Base-by-base conservation (phyloP, 2,888 invertebrate genomes). In the Erebia ligea region DNA sequence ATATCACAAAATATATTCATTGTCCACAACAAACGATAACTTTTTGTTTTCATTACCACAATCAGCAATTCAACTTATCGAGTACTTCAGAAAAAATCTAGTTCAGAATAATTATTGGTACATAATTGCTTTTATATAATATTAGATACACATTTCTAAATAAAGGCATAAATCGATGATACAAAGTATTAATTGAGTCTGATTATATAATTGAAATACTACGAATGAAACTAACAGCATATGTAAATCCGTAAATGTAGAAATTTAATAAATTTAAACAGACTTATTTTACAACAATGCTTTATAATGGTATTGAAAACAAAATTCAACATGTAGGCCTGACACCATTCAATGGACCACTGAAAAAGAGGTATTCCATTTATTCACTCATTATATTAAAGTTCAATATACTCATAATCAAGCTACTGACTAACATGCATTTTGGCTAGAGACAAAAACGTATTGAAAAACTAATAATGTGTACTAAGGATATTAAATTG, bases 1-100 rank as follows among this genome's bases (percentile, higher is more conserved):
- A 91, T 91, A 92, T 92, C 92, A 92, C 91, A 93, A 93, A 93
- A 93, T 93, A 92, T 91, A 92, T 92, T 91, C 89, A 91, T 90
- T 89, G 90, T 88, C 87, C 87, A 86, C 84, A 86, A 87, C 84
- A 71, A 73, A 86, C 83, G 85, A 86, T 76, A 83, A 81, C 79
- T 83, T 80, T 87, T 86, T 87, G 89, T 90, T 91, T 91, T 88
- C 90, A 90, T 90, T 89, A 86, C 88, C 91, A 75, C 52, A 67
- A 64, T 69, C 57, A 75, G 65, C 64, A 66, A 68, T 13, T n/a
- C 1, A 50, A 63, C 48, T 9, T 56, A 52, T 9, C 8, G 5
- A 8, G 50, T n/a, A 8, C 50, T 13, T 13, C 2, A 4, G 50
- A 50, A 50, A 15, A 6, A n/a, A 50, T 50, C 4, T n/a, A n/a